Evolutionary conservation across 2,888 invertebrate species (phyloP).

Genomic region (Eristalinus sepulchralis): DNA sequence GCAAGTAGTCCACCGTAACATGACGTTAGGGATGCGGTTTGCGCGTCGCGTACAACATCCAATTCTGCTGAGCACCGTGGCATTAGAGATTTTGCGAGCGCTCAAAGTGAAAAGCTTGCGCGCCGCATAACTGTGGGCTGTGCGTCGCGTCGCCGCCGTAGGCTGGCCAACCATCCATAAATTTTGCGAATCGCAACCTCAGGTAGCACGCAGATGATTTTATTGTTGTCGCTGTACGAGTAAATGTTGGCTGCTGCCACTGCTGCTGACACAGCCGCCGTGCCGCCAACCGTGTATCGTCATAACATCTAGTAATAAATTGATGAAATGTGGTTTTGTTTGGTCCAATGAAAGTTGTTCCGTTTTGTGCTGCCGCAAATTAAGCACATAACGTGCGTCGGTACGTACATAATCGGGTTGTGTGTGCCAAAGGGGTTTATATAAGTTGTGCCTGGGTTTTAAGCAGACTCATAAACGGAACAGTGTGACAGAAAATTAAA

Average conservation of each 20-base stretch:
- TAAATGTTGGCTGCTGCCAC: neutral
- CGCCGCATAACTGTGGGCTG: neutral
- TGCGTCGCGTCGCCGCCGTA: constrained; percentile 9
- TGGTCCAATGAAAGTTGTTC: constrained; percentile 34
- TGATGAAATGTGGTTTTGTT: constrained; percentile 56
- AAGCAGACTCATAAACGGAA: neutral
- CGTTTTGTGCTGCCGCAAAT: neutral
- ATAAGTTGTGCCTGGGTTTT: constrained; percentile 5
- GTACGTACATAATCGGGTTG: neutral
- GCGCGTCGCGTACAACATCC: neutral
- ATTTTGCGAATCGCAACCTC: constrained; percentile 9
- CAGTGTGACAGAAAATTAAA: neutral
- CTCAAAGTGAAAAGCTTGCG: constrained; percentile 38
- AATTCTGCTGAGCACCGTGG: neutral
- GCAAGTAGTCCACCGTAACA: constrained; percentile 32
- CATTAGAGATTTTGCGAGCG: neutral
- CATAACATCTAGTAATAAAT: constrained; percentile 38
- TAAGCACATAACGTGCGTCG: neutral
- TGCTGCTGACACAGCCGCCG: neutral
- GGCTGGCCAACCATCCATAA: constrained; percentile 32
- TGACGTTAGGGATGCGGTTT: constrained; percentile 27
- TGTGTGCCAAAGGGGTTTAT: constrained; percentile 22
- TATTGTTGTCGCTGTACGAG: neutral
- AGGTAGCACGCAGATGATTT: constrained; percentile 11
- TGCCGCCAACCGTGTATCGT: neutral